A percentile compares a stretch with the other conserved stretches of the same genome.
Conservation (phyloP, 2,797 vertebrate species). For the Limnodromus scolopaceus region DNA sequence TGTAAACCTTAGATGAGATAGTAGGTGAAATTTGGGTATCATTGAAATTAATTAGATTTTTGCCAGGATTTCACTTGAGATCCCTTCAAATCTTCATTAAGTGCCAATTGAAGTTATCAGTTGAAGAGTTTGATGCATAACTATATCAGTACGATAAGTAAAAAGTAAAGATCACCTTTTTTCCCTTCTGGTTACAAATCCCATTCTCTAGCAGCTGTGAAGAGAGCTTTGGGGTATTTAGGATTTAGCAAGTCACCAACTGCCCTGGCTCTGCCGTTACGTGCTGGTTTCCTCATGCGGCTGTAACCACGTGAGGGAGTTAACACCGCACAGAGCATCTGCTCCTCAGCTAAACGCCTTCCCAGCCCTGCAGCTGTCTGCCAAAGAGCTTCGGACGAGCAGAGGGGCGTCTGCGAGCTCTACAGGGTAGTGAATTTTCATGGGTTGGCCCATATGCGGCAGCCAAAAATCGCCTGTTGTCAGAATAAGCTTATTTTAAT, state of each 20-base stretch:
- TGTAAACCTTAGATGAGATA: background rate
- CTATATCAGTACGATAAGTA: background rate
- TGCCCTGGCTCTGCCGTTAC: background rate
- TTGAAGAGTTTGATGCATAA: background rate
- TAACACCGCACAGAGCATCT: slow-evolving; percentile 52
- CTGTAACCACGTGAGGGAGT: slow-evolving; percentile 42
- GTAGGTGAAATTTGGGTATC: background rate
- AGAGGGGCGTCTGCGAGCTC: background rate
- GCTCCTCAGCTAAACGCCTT: background rate
- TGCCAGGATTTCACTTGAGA: background rate
- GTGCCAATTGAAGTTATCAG: background rate
- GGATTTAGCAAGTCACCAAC: background rate
- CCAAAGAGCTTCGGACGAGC: background rate
- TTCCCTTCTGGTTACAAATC: background rate
- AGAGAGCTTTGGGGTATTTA: background rate
- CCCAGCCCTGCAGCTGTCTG: slow-evolving; percentile 33
- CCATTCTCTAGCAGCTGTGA: background rate
- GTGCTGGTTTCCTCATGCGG: background rate
- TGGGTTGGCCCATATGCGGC: background rate
- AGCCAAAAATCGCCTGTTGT: background rate
- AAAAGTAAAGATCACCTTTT: background rate
- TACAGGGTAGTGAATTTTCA: background rate
- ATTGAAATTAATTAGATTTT: background rate
- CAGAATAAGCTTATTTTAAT: background rate
- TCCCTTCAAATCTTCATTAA: background rate